phyloP scores from a whole-genome alignment of 2,797 vertebrate species.

The Tangara arthus region DNA sequence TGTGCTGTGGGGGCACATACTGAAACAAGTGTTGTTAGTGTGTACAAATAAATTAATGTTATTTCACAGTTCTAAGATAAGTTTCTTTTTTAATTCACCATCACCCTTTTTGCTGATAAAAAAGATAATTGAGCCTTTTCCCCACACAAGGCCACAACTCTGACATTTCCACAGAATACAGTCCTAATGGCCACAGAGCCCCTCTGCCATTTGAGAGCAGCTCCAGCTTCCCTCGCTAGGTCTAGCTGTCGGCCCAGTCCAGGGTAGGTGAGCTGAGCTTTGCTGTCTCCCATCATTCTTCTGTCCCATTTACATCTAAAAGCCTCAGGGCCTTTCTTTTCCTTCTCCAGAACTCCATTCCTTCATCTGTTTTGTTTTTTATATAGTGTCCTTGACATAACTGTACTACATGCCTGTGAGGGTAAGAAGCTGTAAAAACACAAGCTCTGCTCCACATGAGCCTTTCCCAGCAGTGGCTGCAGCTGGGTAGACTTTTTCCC shows the following conservation, averaged over 20 bases:
- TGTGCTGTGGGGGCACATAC: neutral
- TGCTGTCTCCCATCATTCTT: neutral
- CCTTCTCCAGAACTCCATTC: neutral
- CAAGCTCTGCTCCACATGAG: neutral
- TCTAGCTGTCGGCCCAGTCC: neutral
- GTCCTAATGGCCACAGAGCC: neutral
- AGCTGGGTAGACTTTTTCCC: neutral
- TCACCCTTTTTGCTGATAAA: neutral
- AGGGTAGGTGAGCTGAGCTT: neutral
- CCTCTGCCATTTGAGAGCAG: neutral
- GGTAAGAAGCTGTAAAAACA: neutral
- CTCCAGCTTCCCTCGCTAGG: neutral
- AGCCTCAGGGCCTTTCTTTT: neutral
- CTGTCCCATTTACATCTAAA: neutral
- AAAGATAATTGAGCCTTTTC: neutral
- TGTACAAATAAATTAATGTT: neutral
- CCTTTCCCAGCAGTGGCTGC: neutral
- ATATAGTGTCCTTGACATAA: neutral
- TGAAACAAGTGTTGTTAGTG: neutral
- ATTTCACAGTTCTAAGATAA: neutral
- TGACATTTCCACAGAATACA: neutral
- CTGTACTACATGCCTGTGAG: neutral
- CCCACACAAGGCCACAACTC: neutral
- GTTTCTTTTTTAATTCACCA: neutral
- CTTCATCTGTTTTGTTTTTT: neutral